These are phyloP conservation scores for Blennius ocellaris DNA, from an alignment of 2,113 vertebrate species.

Conservation along the genomic window DNA sequence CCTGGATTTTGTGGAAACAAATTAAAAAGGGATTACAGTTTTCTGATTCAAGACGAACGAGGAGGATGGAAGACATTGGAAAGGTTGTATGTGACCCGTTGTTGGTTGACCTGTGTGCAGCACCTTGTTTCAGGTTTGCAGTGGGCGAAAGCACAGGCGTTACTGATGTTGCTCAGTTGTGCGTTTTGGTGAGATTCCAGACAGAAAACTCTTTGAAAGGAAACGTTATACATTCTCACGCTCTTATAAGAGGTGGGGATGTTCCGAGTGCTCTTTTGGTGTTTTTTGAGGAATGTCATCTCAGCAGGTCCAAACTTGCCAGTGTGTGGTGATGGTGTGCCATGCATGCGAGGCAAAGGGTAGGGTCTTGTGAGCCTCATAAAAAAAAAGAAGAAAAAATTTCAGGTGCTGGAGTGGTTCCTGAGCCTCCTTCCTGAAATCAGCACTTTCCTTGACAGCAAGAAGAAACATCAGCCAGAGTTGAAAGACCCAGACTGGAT, in stretches of 20 bases:
- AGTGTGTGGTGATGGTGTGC: not conserved
- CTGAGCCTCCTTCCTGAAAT: too few species aligned
- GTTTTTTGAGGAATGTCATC: not conserved
- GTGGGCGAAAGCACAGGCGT: slow-evolving; percentile 3
- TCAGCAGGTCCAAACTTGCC: slow-evolving; percentile 1
- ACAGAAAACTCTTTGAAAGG: slow-evolving; percentile 8
- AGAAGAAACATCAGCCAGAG: too few species aligned
- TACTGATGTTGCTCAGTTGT: not conserved
- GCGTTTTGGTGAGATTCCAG: not conserved
- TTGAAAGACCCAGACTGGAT: not conserved
- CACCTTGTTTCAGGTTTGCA: not conserved
- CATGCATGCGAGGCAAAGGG: not conserved
- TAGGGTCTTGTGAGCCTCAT: not conserved
- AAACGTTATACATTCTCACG: slow-evolving; percentile 8
- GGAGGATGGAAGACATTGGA: not conserved
- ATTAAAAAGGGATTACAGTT: slow-evolving; percentile 9
- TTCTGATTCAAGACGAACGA: slow-evolving; percentile 3
- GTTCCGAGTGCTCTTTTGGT: slow-evolving; percentile 11
- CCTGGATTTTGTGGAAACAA: too few species aligned
- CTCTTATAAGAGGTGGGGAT: slow-evolving; percentile 2
- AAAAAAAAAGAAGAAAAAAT: not conserved
- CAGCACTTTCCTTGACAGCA: too few species aligned
- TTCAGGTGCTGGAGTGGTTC: not conserved
- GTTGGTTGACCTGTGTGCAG: not conserved
- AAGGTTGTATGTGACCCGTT: not conserved